Conservation (phyloP, 2,797 vertebrate species). For the Sandelia bainsii region DNA sequence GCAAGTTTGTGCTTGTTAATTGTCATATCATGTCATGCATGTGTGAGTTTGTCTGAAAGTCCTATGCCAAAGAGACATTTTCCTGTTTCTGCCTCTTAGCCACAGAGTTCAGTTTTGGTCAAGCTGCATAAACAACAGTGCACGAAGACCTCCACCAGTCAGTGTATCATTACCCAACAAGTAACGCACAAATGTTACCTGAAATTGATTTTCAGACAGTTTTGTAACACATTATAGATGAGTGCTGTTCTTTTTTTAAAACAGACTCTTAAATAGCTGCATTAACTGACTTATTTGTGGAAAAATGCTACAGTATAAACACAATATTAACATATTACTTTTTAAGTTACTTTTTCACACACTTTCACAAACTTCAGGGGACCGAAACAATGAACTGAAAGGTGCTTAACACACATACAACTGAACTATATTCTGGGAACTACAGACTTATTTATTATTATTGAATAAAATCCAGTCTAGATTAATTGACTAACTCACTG, state of each 20-base stretch:
- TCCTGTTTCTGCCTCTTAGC: constrained; percentile 6
- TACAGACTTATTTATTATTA: not conserved
- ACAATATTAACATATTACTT: too few species aligned
- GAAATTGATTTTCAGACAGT: not conserved
- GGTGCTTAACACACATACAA: too few species aligned
- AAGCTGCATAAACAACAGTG: constrained; percentile 7
- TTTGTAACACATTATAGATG: too few species aligned
- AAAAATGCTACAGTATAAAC: too few species aligned
- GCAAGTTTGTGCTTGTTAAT: constrained; percentile 24
- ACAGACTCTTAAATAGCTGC: not conserved
- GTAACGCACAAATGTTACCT: not conserved
- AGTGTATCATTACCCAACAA: not conserved
- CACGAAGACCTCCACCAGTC: too few species aligned
- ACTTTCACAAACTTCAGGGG: too few species aligned
- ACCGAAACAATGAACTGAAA: too few species aligned
- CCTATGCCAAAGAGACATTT: constrained; percentile 37
- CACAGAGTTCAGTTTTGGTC: not conserved
- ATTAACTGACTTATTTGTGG: too few species aligned
- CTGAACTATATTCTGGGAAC: too few species aligned
- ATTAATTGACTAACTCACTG: not conserved
- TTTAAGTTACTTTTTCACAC: too few species aligned
- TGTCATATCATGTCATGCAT: not conserved
- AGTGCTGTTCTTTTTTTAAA: not conserved
- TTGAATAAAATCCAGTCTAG: not conserved
- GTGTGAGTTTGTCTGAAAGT: constrained; percentile 2